These are phyloP conservation scores for Fulmarus glacialis DNA, from an alignment of 2,113 vertebrate species.

Conservation along the genomic window DNA sequence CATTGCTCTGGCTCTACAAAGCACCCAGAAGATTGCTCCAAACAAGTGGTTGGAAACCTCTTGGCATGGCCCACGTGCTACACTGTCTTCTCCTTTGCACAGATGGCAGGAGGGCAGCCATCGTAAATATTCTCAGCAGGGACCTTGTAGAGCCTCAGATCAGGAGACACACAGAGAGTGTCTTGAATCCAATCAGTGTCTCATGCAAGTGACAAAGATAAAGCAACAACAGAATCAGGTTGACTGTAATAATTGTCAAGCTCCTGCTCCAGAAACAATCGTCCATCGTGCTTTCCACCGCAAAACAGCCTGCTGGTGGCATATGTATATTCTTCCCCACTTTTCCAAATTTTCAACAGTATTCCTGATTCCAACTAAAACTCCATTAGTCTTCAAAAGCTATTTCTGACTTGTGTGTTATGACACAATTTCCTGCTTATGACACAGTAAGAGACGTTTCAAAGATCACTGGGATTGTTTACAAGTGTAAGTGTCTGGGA, in stretches of 20 bases:
- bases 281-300: fast-evolving
- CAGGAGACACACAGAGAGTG: not conserved
- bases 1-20: not conserved
- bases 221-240: not conserved
- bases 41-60: not conserved
- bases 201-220: not conserved
- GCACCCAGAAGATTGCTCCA: not conserved
- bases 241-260: not conserved
- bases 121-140: not conserved
- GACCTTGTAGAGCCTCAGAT: not conserved
- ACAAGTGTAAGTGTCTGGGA: not conserved
- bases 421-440: not conserved
- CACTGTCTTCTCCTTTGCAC: not conserved
- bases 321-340: not conserved
- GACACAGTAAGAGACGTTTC: not conserved
- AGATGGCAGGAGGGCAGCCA: not conserved
- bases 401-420: not conserved
- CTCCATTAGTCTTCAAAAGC: not conserved
- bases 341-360: not conserved
- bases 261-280: not conserved
- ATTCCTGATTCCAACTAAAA: not conserved
- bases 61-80: not conserved
- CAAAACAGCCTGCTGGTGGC: not conserved
- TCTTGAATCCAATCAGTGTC: not conserved
- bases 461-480: not conserved